Percentiles rank a stretch among this genome's conserved stretches.
Evolutionary conservation across 1,140 invertebrate genomes (phyloP).

Genomic region (Lepidostoma basale): DNA sequence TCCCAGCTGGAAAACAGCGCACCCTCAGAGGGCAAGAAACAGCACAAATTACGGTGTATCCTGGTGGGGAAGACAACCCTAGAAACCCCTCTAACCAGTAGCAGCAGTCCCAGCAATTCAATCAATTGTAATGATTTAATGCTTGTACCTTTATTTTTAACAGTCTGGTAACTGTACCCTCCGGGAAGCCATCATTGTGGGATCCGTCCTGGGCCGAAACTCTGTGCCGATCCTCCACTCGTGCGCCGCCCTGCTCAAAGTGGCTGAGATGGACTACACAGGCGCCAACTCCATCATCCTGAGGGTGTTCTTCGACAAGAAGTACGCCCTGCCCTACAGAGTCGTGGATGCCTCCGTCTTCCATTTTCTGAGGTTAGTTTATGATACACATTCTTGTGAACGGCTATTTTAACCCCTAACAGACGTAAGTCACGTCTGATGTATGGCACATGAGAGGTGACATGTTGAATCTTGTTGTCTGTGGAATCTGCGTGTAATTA

Average conservation of each 20-base stretch:
- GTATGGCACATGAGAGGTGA: too few species aligned
- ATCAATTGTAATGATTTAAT: too few species aligned
- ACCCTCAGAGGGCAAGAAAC: too few species aligned
- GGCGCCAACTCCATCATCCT: constrained; percentile 98
- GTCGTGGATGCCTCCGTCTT: constrained; percentile 96
- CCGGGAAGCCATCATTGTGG: constrained; percentile 93
- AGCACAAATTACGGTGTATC: too few species aligned
- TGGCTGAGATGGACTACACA: constrained; percentile 97
- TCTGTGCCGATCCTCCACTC: constrained; percentile 97
- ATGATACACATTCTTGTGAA: background rate
- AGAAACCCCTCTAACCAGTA: too few species aligned
- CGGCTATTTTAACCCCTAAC: too few species aligned
- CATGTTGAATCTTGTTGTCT: too few species aligned
- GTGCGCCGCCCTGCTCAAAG: constrained; percentile 91
- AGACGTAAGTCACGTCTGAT: too few species aligned
- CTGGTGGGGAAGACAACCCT: too few species aligned
- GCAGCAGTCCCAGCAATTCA: too few species aligned
- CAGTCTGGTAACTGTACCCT: constrained; percentile 91
- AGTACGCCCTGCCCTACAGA: constrained; percentile 95
- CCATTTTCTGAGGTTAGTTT: constrained; percentile 83
- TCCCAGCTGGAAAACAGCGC: too few species aligned
- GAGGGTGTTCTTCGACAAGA: constrained; percentile 94
- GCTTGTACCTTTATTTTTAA: constrained; percentile 28
- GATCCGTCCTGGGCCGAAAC: constrained; percentile 88
- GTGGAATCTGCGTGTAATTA: too few species aligned